Evolutionary conservation across 2,797 vertebrate species (phyloP).

Genomic region (Argentina silus): DNA sequence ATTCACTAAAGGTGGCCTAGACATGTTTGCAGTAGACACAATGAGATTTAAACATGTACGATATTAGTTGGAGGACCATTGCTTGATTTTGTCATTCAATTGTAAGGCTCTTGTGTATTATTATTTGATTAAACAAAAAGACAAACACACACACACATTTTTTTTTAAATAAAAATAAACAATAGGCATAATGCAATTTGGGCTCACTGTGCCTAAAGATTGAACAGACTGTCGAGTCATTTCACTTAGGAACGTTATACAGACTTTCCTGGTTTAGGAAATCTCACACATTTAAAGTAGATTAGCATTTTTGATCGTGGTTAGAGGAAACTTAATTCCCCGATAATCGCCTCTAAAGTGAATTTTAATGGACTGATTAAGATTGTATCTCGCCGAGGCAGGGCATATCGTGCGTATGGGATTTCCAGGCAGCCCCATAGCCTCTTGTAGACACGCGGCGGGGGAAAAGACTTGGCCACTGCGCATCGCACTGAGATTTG

Average conservation of each 20-base stretch:
- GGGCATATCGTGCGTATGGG: conserved; percentile 5
- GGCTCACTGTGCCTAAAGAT: not conserved
- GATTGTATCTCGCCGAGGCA: conserved; percentile 33
- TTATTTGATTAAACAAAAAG: not conserved
- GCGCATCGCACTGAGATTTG: not conserved
- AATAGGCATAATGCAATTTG: not conserved
- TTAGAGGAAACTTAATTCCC: conserved; percentile 13
- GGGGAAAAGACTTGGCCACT: not conserved
- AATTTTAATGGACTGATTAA: conserved; percentile 51
- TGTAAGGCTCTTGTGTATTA: not conserved
- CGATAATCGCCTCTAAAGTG: conserved; percentile 41
- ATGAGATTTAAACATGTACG: not conserved
- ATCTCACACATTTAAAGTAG: conserved; percentile 30
- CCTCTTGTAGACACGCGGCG: not conserved
- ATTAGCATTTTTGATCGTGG: conserved; percentile 40
- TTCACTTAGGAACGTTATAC: not conserved
- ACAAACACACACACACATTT: not conserved
- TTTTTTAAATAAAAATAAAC: no score
- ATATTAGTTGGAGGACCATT: not conserved
- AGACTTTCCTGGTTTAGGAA: conserved; percentile 5
- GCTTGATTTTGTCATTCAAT: not conserved
- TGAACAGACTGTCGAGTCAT: not conserved
- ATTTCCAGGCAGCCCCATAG: conserved; percentile 10
- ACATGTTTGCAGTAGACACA: not conserved
- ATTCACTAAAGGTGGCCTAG: not conserved